phyloP scores from a whole-genome alignment of 2,888 invertebrate species.

The Acrocyrtus sp. region DNA sequence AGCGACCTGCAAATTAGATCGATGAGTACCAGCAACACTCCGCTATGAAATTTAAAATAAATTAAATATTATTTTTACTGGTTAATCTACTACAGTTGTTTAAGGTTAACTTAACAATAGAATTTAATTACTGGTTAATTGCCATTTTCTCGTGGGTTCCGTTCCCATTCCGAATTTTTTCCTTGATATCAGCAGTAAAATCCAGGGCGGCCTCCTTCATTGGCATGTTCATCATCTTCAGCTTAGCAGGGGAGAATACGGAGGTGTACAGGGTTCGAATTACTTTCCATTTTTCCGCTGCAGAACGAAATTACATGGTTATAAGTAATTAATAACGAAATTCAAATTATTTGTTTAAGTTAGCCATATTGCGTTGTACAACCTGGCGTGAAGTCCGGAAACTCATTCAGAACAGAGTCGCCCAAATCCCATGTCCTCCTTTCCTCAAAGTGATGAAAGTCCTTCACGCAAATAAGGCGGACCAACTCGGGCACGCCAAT shows the following conservation, averaged over 20 bases:
- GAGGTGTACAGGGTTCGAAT: background rate
- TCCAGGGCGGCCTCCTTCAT: background rate
- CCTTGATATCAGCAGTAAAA: background rate
- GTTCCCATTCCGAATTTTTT: background rate
- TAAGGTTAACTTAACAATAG: too few relatives aligned
- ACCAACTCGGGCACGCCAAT: slow-evolving; percentile 51
- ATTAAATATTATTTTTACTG: too few relatives aligned
- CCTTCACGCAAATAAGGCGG: slow-evolving; percentile 46
- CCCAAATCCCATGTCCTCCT: slow-evolving; percentile 43
- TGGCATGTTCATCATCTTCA: background rate
- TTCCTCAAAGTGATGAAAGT: slow-evolving; percentile 47
- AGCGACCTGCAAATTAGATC: slow-evolving; percentile 30
- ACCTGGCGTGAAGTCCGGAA: slow-evolving; percentile 47
- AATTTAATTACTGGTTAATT: too few relatives aligned
- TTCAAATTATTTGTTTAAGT: background rate
- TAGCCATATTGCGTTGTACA: background rate
- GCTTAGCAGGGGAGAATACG: background rate
- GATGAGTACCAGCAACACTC: too few relatives aligned
- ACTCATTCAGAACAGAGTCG: slow-evolving; percentile 51
- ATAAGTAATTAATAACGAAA: too few relatives aligned
- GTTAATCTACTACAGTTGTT: too few relatives aligned
- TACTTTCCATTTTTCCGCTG: background rate
- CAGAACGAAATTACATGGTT: background rate
- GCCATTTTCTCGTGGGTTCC: too few relatives aligned
- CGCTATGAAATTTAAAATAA: too few relatives aligned